Percentiles rank a stretch among this genome's conserved stretches.
These are phyloP conservation scores for Auanema sp. DNA, from an alignment of 2,888 invertebrate species.

Conservation along the genomic window DNA sequence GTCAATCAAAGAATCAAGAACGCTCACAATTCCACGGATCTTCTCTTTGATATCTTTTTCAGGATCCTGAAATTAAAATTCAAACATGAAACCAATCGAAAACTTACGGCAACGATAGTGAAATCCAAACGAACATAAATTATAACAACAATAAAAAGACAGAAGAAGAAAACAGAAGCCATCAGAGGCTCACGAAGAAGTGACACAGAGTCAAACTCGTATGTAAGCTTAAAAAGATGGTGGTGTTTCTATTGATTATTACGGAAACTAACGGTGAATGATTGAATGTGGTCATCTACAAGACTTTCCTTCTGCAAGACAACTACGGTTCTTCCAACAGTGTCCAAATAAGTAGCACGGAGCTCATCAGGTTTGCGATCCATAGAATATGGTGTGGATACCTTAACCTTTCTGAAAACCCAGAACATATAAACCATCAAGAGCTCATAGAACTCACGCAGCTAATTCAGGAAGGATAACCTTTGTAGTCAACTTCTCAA, in stretches of 20 bases:
- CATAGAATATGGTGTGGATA: constrained; percentile 81
- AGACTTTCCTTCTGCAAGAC: constrained; percentile 80
- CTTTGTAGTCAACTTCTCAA: constrained; percentile 84
- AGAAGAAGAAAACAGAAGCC: constrained; percentile 83
- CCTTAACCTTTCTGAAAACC: constrained; percentile 74
- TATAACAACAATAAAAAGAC: constrained; percentile 86
- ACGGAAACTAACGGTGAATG: constrained; percentile 71
- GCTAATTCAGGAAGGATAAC: constrained; percentile 92
- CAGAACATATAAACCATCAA: constrained; percentile 4
- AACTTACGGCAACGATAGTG: constrained; percentile 72
- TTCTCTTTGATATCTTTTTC: constrained; percentile 64
- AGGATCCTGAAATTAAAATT: constrained; percentile 12
- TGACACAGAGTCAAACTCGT: constrained; percentile 81
- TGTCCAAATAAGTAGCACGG: constrained; percentile 91
- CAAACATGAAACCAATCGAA: not conserved
- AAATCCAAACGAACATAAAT: constrained; percentile 93
- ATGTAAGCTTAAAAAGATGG: constrained; percentile 72
- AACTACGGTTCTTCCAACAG: constrained; percentile 86
- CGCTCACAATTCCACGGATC: constrained; percentile 68
- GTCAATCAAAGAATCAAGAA: constrained; percentile 70
- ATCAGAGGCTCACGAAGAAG: constrained; percentile 91
- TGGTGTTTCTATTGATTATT: constrained; percentile 4
- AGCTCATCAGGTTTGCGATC: constrained; percentile 76
- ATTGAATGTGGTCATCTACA: constrained; percentile 93
- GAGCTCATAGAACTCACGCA: constrained; percentile 56